Percentiles rank a stretch among this genome's conserved stretches.
These are phyloP conservation scores for Panulirus ornatus DNA, from an alignment of 1,140 invertebrate genomes.

Conservation along the genomic window DNA sequence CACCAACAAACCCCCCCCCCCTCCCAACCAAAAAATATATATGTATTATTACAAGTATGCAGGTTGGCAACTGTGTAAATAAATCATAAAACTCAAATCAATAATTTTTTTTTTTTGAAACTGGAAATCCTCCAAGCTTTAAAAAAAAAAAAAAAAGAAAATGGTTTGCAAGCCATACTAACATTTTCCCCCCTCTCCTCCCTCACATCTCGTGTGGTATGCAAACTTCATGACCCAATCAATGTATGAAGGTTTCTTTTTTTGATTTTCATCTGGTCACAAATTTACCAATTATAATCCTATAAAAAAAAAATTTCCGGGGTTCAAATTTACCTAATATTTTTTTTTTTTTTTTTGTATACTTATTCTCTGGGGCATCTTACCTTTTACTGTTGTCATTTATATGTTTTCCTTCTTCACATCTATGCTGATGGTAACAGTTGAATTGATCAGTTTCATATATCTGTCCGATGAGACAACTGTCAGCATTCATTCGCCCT, in stretches of 20 bases:
- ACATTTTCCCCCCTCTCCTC: no score
- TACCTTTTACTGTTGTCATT: conserved; percentile 62
- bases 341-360: conserved; percentile 10
- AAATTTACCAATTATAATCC: background rate
- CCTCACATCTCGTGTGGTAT: conserved; percentile 59
- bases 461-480: conserved; percentile 67
- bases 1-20: no score
- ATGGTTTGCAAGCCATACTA: conserved; percentile 63
- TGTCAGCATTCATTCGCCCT: conserved; percentile 65
- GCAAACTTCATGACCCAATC: conserved; percentile 61
- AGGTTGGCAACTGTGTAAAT: conserved; percentile 68
- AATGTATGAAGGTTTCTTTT: conserved; percentile 65
- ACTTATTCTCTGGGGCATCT: conserved; percentile 68
- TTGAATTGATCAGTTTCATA: conserved; percentile 72
- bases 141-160: no score
- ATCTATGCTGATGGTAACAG: conserved; percentile 71
- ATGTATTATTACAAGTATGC: conserved; percentile 64
- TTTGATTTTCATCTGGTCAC: no score
- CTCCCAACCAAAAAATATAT: no score
- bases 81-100: conserved; percentile 63
- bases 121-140: conserved; percentile 54
- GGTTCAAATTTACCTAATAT: background rate
- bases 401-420: conserved; percentile 62
- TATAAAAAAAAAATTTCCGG: background rate
- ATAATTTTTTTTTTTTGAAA: no score